Conservation (phyloP, 2,797 vertebrate genomes). For the Mus minutoides region DNA sequence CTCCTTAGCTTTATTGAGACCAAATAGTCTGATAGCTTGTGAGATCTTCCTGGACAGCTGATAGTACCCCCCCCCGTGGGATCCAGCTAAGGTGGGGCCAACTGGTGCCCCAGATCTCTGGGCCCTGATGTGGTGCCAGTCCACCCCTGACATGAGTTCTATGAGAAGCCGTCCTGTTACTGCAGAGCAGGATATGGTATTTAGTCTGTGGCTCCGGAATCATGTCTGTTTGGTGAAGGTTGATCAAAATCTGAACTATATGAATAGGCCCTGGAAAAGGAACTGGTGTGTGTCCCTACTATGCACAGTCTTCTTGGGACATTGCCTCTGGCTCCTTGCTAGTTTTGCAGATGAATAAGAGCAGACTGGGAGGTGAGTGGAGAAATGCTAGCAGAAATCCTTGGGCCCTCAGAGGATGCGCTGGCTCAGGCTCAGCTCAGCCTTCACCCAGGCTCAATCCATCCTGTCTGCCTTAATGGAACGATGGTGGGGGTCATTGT, state of each 20-base stretch:
- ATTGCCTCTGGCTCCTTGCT: neutral
- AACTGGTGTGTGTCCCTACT: neutral
- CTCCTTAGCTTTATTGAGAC: constrained; percentile 9
- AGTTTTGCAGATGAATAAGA: neutral
- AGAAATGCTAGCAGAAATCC: neutral
- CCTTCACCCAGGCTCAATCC: neutral
- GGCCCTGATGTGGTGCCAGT: constrained; percentile 72
- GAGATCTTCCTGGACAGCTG: constrained; percentile 45
- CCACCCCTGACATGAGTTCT: constrained; percentile 75
- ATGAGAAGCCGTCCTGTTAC: constrained; percentile 9
- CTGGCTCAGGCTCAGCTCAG: neutral
- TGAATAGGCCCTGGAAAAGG: neutral
- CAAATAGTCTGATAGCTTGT: neutral
- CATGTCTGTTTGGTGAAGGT: neutral
- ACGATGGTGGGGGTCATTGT: neutral
- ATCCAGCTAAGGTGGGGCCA: constrained; percentile 68
- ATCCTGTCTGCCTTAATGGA: neutral
- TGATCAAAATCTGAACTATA: constrained; percentile 77
- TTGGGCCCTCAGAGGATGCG: neutral
- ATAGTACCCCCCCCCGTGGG: neutral
- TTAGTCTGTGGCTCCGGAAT: neutral
- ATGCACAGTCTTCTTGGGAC: neutral
- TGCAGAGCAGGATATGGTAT: neutral
- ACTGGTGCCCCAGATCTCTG: constrained; percentile 68
- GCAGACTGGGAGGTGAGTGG: neutral